phyloP scores from a whole-genome alignment of 2,888 invertebrate genomes.

The Rugalucina vietnamica region DNA sequence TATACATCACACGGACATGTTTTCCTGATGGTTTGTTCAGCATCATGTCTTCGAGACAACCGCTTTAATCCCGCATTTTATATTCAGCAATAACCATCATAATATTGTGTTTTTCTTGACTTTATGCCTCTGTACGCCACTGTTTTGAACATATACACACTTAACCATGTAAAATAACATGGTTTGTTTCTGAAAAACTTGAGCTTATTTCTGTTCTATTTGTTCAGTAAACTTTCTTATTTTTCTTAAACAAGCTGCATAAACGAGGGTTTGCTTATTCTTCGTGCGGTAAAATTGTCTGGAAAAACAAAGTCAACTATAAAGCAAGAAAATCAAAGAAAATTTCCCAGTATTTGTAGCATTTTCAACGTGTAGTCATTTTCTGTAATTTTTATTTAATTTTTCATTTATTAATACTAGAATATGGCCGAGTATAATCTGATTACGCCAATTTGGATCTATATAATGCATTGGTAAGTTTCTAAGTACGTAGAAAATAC shows the following conservation, averaged over 20 bases:
- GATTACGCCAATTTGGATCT: too few relatives aligned
- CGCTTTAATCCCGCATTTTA: neutral
- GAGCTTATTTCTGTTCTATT: conserved; percentile 45
- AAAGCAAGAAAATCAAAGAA: neutral
- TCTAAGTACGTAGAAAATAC: too few relatives aligned
- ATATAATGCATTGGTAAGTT: too few relatives aligned
- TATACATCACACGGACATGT: too few relatives aligned
- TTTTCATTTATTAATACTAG: too few relatives aligned
- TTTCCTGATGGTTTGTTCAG: too few relatives aligned
- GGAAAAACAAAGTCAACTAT: conserved; percentile 3
- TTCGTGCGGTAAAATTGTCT: neutral
- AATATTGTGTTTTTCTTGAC: neutral
- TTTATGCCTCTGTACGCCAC: neutral
- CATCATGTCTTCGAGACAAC: neutral
- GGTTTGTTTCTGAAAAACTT: neutral
- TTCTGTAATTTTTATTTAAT: too few relatives aligned
- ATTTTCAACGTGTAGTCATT: too few relatives aligned
- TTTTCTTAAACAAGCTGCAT: conserved; percentile 46
- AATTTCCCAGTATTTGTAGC: too few relatives aligned
- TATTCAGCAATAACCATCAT: neutral
- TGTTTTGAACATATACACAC: conserved; percentile 53
- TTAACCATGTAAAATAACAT: conserved; percentile 16
- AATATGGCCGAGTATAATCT: too few relatives aligned
- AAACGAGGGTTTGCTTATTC: conserved; percentile 47
- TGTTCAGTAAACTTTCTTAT: conserved; percentile 57